Evolutionary conservation across 2,888 invertebrate species (phyloP), one percentile per base, ranked within the genome.

Genomic region (Ormyrus nitidulus): DNA sequence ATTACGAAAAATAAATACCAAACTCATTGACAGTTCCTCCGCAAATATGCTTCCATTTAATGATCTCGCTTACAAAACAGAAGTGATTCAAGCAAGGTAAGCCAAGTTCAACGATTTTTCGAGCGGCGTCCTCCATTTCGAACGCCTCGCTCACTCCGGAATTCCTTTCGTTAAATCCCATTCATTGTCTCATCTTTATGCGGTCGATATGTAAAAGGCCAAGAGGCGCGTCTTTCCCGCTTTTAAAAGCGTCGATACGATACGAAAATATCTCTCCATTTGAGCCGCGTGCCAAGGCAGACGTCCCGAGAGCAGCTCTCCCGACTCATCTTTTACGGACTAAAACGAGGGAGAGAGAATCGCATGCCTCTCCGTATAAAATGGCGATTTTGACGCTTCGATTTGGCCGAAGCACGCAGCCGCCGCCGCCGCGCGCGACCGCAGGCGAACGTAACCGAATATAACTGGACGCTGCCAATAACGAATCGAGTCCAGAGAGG

Each of bases 171-270:
- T 72, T 66, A 78, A 73, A 73, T 10, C 19, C 65, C 73, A 78
- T 68, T 73, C 73, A 73, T 73, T 78, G 72, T 73, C 78, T 62
- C 78, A 73, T 78, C 61, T 59, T 71, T 71, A 71, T 71, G 71
- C 58, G 53, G 46, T 70, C 56, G 46, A 77, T 77, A 70, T 62
- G 34, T 34, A 62, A 68, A 68, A 66, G 58, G 51, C 59, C 68
- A 34, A 10, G 8, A 5, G n/a, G 7, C 11, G 56, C 19, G 53
- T 13, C n/a, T 48, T 64, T n/a, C 11, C n/a, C 5, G n/a, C 53
- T 64, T 53, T 34, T 62, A 48, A 65, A 65, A 65, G 73, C 64
- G 54, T 64, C 65, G 73, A 34, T 51, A 64, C 46, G 46, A 51
- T 34, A 13, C 6, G 59, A 66, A 68, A 66, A 65, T 66, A 74